Conservation (phyloP, 2,113 vertebrate species). For the Chloroceryle aenea region DNA sequence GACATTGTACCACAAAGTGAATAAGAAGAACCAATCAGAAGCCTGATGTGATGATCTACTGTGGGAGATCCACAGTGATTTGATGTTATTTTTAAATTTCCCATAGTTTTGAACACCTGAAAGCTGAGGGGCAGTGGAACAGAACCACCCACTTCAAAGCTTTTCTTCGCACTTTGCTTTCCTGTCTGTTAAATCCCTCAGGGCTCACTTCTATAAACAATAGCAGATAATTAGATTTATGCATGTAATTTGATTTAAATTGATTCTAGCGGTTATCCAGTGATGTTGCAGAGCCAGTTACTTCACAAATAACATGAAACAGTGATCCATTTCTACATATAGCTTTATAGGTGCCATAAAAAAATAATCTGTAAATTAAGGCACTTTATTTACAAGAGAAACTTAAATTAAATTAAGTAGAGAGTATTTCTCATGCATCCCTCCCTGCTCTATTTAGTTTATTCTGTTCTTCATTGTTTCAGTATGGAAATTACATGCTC, state of each 20-base stretch:
- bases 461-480: neutral
- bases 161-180: constrained; percentile 27
- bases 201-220: constrained; percentile 41
- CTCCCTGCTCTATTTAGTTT: neutral
- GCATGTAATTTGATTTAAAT: constrained; percentile 61
- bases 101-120: constrained; percentile 10
- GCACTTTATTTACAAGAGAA: neutral
- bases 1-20: neutral
- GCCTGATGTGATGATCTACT: neutral
- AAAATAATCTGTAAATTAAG: neutral
- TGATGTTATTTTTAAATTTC: neutral
- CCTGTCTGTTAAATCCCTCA: constrained; percentile 28
- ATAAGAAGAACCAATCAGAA: neutral
- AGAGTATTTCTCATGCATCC: neutral
- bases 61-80: neutral
- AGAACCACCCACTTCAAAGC: constrained; percentile 33
- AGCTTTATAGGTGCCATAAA: neutral
- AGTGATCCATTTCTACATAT: neutral
- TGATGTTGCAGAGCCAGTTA: neutral
- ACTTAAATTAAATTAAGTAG: neutral
- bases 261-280: constrained; percentile 19
- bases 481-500: neutral
- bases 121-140: neutral
- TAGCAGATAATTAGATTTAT: constrained; percentile 57
- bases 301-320: neutral